phyloP scores from a whole-genome alignment of 2,888 invertebrate species.

The Keiferia lycopersicella region DNA sequence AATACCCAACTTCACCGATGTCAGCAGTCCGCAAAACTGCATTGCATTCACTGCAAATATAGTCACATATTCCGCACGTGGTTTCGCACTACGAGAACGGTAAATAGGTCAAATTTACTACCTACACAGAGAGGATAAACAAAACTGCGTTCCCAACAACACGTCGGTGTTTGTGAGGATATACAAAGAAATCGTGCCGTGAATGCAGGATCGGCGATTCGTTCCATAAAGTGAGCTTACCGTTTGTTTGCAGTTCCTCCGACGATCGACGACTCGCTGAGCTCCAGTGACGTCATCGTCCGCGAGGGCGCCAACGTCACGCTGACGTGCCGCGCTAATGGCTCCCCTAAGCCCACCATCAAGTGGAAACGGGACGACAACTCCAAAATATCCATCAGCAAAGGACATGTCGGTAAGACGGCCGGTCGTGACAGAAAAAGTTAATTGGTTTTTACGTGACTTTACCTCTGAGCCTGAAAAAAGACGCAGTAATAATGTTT shows the following conservation, averaged over 20 bases:
- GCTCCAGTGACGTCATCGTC: constrained; percentile 95
- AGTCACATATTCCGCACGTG: constrained; percentile 11
- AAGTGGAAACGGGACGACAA: constrained; percentile 96
- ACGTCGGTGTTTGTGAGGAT: constrained; percentile 13
- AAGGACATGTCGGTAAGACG: constrained; percentile 86
- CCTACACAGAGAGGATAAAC: constrained; percentile 9
- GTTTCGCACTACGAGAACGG: neutral
- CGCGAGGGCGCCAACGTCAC: constrained; percentile 95
- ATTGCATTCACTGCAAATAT: neutral
- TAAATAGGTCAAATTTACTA: constrained; percentile 12
- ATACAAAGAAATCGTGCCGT: constrained; percentile 22
- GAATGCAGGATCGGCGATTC: constrained; percentile 18
- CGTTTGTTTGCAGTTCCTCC: constrained; percentile 89
- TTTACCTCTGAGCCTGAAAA: neutral
- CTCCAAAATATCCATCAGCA: constrained; percentile 92
- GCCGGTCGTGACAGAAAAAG: constrained; percentile 28
- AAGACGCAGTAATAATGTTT: neutral
- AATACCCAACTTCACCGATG: constrained; percentile 2
- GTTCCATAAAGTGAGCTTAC: constrained; percentile 23
- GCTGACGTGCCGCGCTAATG: constrained; percentile 93
- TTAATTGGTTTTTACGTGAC: constrained; percentile 7
- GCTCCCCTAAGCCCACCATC: constrained; percentile 93
- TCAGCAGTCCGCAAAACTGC: neutral
- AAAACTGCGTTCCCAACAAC: constrained; percentile 14
- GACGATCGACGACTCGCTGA: constrained; percentile 94